Evolutionary conservation across 2,888 invertebrate genomes (phyloP), one percentile per base, ranked within the genome.

Genomic region (Melitaea athalia): DNA sequence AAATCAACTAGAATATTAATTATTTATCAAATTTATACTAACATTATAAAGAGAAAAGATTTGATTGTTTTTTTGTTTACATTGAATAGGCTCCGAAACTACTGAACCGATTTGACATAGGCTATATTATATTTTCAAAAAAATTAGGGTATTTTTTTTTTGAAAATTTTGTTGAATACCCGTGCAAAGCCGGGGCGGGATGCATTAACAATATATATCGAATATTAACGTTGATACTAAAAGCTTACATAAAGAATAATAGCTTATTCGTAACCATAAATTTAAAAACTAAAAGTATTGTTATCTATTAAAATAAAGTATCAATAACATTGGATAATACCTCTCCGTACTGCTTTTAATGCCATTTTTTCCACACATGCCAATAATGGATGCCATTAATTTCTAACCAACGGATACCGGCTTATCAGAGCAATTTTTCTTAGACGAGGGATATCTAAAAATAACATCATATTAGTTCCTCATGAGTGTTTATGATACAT

Each of bases 311-410:
- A 45, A 53, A 63, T 64, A 59, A 33, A 64, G 14, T 52, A 42
- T 31, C 15, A 60, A 63, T 57, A 57, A 57, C 11, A 60, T 47
- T 64, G 63, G 60, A 52, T 12, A 63, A 53, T 38, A 49, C 57
- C 31, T 12, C 31, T 50, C 47, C 47, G 59, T 65, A 63, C 42
- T 57, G 38, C 42, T 57, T 57, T 55, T 31, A 33, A 52, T 12
- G 59, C 52, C 38, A 50, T 52, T 63, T 50, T 11, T 45, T 49
- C 52, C 60, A 55, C 60, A 49, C 57, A n/a, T 61, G 43, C 45
- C 63, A 50, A 43, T 68, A 68, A 60, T 71, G 63, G 57, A 43
- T 31, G 24, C 60, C 47, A 66, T 68, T 66, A 38, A 64, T 66
- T 52, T 66, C 68, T 45, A 31, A 59, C 55, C 49, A 38, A 33